These are phyloP conservation scores for Tragelaphus oryx DNA, from an alignment of 2,797 vertebrate genomes.

Conservation along the genomic window DNA sequence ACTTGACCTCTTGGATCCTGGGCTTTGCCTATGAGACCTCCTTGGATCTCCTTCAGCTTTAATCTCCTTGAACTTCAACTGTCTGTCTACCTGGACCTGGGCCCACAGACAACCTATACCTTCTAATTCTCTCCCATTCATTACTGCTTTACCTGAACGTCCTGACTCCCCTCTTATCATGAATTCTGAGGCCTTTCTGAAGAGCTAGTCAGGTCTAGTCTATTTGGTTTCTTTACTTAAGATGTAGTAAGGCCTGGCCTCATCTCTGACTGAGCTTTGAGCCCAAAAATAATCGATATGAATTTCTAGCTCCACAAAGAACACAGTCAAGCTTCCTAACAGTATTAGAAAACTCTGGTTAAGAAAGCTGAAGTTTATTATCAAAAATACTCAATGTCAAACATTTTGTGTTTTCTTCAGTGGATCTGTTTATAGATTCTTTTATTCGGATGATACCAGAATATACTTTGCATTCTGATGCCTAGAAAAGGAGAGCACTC, in stretches of 20 bases:
- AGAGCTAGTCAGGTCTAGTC: not conserved
- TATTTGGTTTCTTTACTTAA: not conserved
- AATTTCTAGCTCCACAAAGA: not conserved
- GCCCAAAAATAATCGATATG: not conserved
- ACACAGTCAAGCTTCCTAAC: not conserved
- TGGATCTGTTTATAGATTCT: not conserved
- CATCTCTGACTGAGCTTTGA: not conserved
- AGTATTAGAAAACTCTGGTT: not conserved
- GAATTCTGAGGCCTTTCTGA: constrained; percentile 7
- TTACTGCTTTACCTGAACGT: not conserved
- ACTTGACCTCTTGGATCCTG: not conserved
- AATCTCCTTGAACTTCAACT: not conserved
- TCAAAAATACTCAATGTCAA: constrained; percentile 10
- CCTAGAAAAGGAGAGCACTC: not conserved
- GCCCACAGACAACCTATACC: not conserved
- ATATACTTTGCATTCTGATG: not conserved
- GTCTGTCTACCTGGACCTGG: not conserved
- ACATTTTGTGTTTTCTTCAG: constrained; percentile 15
- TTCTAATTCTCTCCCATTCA: not conserved
- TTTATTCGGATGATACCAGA: constrained; percentile 22
- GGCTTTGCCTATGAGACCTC: not conserved
- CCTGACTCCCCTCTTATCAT: not conserved
- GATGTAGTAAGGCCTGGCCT: not conserved
- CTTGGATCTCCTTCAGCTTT: not conserved
- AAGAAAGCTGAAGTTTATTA: not conserved